A percentile compares a stretch with the other conserved stretches of the same genome.
Evolutionary conservation across 2,888 invertebrate genomes (phyloP).

Genomic region (Drymonia ruficornis): DNA sequence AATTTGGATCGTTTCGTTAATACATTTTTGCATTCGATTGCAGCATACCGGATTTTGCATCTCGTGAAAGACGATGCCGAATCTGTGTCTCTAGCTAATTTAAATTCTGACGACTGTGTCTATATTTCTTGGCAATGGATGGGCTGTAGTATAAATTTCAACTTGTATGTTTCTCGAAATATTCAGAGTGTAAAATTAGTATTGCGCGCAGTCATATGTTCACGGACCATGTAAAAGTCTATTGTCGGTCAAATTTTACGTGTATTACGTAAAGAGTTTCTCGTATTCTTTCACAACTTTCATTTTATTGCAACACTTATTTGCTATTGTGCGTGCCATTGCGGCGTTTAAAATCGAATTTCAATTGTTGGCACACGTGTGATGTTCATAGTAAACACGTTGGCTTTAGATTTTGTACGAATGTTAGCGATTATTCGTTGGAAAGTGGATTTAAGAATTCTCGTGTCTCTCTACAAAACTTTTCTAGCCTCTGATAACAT

Average conservation of each 20-base stretch:
- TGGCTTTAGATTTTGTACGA: slow-evolving; percentile 12
- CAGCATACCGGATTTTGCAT: slow-evolving; percentile 21
- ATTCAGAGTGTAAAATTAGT: slow-evolving; percentile 29
- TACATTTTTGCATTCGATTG: slow-evolving; percentile 32
- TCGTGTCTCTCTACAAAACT: too few relatives aligned
- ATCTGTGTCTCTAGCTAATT: slow-evolving; percentile 17
- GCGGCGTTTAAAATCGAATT: slow-evolving; percentile 33
- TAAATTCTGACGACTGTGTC: slow-evolving; percentile 19
- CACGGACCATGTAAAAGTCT: slow-evolving; percentile 44
- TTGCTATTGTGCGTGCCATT: slow-evolving; percentile 45
- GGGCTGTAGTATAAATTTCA: slow-evolving; percentile 17
- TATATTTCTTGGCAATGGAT: slow-evolving; percentile 29
- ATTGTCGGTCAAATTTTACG: slow-evolving; percentile 40
- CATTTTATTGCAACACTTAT: slow-evolving; percentile 56
- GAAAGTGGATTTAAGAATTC: too few relatives aligned
- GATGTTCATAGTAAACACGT: slow-evolving; percentile 8
- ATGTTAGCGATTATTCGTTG: slow-evolving; percentile 7
- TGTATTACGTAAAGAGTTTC: slow-evolving; percentile 50
- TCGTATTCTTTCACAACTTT: slow-evolving; percentile 60
- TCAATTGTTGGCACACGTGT: slow-evolving; percentile 33
- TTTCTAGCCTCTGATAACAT: slow-evolving; percentile 22
- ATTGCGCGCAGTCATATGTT: slow-evolving; percentile 39
- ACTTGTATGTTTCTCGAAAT: slow-evolving; percentile 18
- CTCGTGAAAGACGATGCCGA: slow-evolving; percentile 19
- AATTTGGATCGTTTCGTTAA: slow-evolving; percentile 18